A percentile compares a stretch with the other conserved stretches of the same genome.
Evolutionary conservation across 2,113 vertebrate genomes (phyloP).

Genomic region (Cavia aperea): DNA sequence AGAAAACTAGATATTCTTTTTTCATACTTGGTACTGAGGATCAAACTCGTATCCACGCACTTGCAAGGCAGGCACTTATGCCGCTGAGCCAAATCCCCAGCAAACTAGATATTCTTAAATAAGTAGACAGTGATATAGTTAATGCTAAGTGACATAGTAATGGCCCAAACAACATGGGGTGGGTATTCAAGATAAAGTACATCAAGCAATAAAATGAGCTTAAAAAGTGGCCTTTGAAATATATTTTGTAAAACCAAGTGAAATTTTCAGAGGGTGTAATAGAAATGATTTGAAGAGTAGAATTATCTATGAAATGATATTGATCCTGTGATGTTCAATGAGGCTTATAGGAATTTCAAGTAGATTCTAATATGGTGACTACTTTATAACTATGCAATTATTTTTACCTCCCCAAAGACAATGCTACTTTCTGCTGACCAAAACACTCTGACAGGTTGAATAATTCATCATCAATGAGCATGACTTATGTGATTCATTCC

Average conservation of each 20-base stretch:
- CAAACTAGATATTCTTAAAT: background rate
- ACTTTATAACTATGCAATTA: background rate
- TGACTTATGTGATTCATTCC: background rate
- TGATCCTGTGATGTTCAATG: background rate
- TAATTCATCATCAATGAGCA: background rate
- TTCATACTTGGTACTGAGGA: no score
- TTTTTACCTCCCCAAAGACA: background rate
- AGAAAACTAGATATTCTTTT: background rate
- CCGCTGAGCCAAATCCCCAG: no score
- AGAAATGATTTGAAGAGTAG: background rate
- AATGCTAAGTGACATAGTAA: background rate
- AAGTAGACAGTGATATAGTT: background rate
- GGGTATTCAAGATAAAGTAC: background rate
- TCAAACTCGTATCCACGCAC: no score
- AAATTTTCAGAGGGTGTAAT: background rate
- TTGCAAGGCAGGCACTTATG: no score
- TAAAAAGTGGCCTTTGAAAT: background rate
- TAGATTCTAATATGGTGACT: background rate
- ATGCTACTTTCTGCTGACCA: background rate
- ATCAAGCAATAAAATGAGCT: background rate
- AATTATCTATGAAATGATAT: background rate
- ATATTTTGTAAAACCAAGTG: background rate
- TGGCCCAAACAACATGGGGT: background rate
- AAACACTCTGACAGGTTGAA: background rate
- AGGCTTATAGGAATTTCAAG: background rate